Evolutionary conservation across 1,140 invertebrate genomes (phyloP).

Genomic region (Nixonia krombeini): DNA sequence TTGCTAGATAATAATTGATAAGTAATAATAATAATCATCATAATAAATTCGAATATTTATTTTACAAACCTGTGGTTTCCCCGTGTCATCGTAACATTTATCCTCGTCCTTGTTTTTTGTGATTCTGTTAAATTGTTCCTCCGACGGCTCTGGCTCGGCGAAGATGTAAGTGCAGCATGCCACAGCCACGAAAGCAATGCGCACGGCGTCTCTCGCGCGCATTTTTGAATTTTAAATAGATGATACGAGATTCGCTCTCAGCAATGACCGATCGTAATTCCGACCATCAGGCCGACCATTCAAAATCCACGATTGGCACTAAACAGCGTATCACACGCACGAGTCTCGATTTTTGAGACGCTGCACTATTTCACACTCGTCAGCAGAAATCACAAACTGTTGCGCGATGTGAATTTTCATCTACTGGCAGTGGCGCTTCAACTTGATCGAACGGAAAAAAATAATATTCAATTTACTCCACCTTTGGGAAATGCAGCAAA

Average conservation of each 20-base stretch:
- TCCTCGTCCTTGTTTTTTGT: conserved; percentile 57
- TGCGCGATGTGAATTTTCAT: neutral
- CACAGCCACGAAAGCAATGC: conserved; percentile 21
- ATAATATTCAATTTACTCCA: too few species aligned
- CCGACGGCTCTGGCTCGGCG: conserved; percentile 59
- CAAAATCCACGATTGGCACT: conserved; percentile 35
- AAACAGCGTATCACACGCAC: conserved; percentile 7
- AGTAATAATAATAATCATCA: too few species aligned
- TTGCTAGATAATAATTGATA: too few species aligned
- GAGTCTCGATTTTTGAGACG: conserved; percentile 17
- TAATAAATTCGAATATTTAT: too few species aligned
- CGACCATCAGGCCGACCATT: conserved; percentile 32
- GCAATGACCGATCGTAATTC: conserved; percentile 15
- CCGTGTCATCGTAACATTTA: conserved; percentile 64
- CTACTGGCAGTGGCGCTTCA: too few species aligned
- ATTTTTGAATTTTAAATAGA: conserved; percentile 31
- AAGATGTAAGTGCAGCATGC: conserved; percentile 25
- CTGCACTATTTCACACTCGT: conserved; percentile 20
- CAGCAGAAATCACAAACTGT: conserved; percentile 5
- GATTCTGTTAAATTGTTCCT: conserved; percentile 54
- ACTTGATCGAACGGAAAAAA: too few species aligned
- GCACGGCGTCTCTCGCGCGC: conserved; percentile 15
- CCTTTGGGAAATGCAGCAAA: too few species aligned
- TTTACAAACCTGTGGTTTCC: conserved; percentile 62
- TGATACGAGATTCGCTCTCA: conserved; percentile 22